Base-by-base conservation (phyloP, 2,888 invertebrate genomes). In the Euclidia mi region DNA sequence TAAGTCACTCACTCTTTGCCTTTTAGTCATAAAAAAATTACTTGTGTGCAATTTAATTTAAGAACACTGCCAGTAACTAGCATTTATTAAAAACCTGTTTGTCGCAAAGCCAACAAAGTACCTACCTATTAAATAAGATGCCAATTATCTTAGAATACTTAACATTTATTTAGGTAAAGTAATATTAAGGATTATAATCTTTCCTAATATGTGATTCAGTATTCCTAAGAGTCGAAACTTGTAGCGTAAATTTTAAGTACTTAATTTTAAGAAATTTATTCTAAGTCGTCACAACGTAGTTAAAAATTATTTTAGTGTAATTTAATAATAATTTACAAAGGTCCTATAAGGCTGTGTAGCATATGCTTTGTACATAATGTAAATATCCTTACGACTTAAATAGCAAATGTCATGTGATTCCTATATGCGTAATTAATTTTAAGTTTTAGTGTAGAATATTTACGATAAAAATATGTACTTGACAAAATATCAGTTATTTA, bases 361-460 rank as follows among this genome's bases (percentile, higher is more conserved):
- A 50, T 87, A 87, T 92, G 91, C 87, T 90, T 89, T 87, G 89
- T 92, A 92, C 87, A 91, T 91, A 87, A 87, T 91, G 89, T 89
- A 87, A 88, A 89, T 88, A 81, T 83, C 79, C 82, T 82, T 85
- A 80, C 76, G 69, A 32, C 72, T 68, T 14, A 14, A 34, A 6
- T 4, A 62, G 51, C 25, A 40, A 76, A 56, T 72, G 64, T 69
- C 70, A 71, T 73, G 77, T 76, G 74, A 75, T 75, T 74, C 70
- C 69, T 76, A 61, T 44, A 61, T 47, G 51, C 31, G 48, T 55
- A 42, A 56, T 10, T 56, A 38, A 42, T 53, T 57, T 3, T 55
- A 61, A 60, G 43, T 48, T 25, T 17, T 49, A 48, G 18, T 51
- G 28, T 11, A 45, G 38, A n/a, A 37, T 61, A 60, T 43, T 38